Evolutionary conservation across 2,113 vertebrate genomes (phyloP).

Genomic region (Echinops telfairi): DNA sequence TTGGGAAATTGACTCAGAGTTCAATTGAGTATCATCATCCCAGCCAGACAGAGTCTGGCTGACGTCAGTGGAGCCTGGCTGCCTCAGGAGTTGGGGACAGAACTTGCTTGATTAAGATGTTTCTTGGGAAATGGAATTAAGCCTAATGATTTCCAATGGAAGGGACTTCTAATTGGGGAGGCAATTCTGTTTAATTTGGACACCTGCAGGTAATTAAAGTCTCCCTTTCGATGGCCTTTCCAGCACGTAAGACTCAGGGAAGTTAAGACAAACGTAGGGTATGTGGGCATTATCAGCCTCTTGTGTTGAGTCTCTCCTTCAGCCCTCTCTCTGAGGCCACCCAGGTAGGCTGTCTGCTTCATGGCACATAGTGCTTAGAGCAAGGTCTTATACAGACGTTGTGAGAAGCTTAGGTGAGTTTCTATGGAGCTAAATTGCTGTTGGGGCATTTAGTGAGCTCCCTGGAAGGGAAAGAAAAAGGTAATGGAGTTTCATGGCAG

Average conservation of each 20-base stretch:
- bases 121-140: constrained; percentile 81
- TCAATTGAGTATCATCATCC: constrained; percentile 54
- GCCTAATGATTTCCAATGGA: constrained; percentile 81
- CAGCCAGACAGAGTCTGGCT: constrained; percentile 37
- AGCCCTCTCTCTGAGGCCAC: neutral
- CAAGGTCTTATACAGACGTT: neutral
- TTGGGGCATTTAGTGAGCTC: neutral
- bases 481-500: too few relatives aligned
- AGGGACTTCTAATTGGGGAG: constrained; percentile 79
- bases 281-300: neutral
- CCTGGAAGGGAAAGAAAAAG: constrained; percentile 4
- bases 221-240: constrained; percentile 57
- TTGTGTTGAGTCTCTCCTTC: neutral
- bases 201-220: constrained; percentile 80
- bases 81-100: constrained; percentile 64
- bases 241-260: neutral
- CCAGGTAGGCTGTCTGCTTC: neutral
- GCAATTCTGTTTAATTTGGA: constrained; percentile 80
- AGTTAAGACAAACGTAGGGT: neutral
- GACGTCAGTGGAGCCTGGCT: constrained; percentile 44
- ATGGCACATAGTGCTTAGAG: neutral
- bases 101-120: constrained; percentile 77
- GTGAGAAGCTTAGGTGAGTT: neutral
- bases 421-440: neutral
- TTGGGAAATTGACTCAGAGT: constrained; percentile 74